These are phyloP conservation scores for Pentalonia nigronervosa DNA, from an alignment of 1,140 invertebrate genomes.

Conservation along the genomic window DNA sequence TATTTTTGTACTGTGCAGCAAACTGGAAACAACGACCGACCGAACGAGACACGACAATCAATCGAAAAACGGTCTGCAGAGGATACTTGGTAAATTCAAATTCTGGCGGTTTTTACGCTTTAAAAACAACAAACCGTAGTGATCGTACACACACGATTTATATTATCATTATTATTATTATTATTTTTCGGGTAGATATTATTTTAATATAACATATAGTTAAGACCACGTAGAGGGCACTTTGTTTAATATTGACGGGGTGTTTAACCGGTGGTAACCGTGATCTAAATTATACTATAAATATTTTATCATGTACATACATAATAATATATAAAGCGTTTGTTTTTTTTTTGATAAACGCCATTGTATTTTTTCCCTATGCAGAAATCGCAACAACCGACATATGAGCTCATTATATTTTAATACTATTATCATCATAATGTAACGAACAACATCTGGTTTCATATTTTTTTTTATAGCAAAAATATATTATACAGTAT, in stretches of 20 bases:
- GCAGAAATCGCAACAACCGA: neutral
- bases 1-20: neutral
- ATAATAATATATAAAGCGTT: neutral
- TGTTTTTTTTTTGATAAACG: neutral
- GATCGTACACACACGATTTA: neutral
- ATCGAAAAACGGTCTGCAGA: constrained; percentile 49
- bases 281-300: neutral
- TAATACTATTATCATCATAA: neutral
- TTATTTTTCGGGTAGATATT: neutral
- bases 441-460: neutral
- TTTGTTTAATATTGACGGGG: neutral
- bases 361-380: neutral
- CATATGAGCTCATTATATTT: neutral
- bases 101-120: constrained; percentile 35
- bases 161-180: neutral
- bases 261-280: neutral
- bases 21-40: neutral
- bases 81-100: constrained; percentile 48
- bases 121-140: constrained; percentile 36
- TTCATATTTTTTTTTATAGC: neutral
- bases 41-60: neutral
- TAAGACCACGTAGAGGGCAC: neutral
- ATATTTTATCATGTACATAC: constrained; percentile 12
- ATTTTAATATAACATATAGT: neutral
- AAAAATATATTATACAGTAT: neutral